Evolutionary conservation across 2,888 invertebrate species (phyloP).

Genomic region (Nephrocerus scutellatus): DNA sequence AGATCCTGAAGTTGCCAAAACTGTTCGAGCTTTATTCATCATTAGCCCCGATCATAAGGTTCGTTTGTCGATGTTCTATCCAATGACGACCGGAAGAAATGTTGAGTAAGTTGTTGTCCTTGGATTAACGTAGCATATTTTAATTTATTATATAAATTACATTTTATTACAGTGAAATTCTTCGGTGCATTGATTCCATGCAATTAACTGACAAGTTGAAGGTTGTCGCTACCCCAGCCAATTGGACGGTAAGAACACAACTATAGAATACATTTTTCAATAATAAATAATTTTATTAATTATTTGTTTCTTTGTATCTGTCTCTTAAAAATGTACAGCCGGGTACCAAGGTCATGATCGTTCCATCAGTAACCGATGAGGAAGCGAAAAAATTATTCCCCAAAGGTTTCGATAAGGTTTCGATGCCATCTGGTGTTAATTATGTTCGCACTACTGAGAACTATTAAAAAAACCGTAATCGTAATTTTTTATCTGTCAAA

Average conservation of each 20-base stretch:
- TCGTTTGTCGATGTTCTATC: conserved; percentile 74
- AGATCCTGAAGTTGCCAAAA: conserved; percentile 59
- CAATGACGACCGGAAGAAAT: conserved; percentile 78
- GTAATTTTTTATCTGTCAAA: neutral
- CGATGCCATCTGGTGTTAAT: conserved; percentile 68
- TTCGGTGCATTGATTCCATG: conserved; percentile 75
- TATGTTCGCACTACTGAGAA: conserved; percentile 68
- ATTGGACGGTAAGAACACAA: conserved; percentile 64
- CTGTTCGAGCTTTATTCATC: conserved; percentile 70
- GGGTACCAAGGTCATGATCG: conserved; percentile 73
- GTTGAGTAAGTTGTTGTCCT: conserved; percentile 60
- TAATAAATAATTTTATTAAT: neutral
- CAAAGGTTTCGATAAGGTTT: conserved; percentile 58
- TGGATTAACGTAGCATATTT: neutral
- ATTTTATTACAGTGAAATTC: conserved; percentile 62
- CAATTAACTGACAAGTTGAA: conserved; percentile 65
- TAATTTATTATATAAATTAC: neutral
- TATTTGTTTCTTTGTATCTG: neutral
- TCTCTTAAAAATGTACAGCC: conserved; percentile 44
- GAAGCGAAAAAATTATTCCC: conserved; percentile 63
- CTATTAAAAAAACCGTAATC: conserved; percentile 45
- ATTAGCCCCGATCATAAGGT: conserved; percentile 74
- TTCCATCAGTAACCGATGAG: conserved; percentile 61
- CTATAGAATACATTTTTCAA: neutral
- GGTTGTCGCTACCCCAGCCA: conserved; percentile 75